Conservation (phyloP, 2,797 vertebrate species). For the Gadopsis marmoratus region DNA sequence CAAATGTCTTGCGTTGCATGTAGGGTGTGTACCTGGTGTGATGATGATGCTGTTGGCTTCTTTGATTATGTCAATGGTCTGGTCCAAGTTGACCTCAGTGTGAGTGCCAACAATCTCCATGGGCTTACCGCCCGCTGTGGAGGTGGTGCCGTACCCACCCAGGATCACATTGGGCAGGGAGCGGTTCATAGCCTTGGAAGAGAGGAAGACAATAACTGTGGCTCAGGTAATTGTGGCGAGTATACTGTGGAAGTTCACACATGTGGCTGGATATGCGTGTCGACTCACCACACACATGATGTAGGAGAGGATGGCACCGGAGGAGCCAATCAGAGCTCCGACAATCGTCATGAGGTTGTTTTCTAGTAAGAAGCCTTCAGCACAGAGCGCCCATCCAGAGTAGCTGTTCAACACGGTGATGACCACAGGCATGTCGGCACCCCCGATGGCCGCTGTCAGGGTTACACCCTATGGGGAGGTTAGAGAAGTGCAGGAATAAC, state of each 20-base stretch:
- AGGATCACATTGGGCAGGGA: constrained; percentile 87
- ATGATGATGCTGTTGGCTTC: constrained; percentile 86
- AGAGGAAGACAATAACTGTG: not conserved
- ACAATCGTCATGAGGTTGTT: constrained; percentile 88
- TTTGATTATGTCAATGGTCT: constrained; percentile 85
- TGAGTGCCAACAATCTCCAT: constrained; percentile 87
- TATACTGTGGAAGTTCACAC: not conserved
- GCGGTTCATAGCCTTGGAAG: constrained; percentile 83
- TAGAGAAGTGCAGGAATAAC: not conserved
- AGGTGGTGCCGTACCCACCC: constrained; percentile 84
- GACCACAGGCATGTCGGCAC: constrained; percentile 88
- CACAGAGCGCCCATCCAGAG: constrained; percentile 87
- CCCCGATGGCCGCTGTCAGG: constrained; percentile 87
- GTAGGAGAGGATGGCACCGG: constrained; percentile 87
- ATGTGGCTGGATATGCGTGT: not conserved
- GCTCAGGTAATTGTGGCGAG: not conserved
- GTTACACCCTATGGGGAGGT: constrained; percentile 79
- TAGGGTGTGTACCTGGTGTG: constrained; percentile 77
- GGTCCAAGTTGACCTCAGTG: constrained; percentile 85
- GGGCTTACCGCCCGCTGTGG: constrained; percentile 83
- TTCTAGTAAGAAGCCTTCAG: constrained; percentile 87
- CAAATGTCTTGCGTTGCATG: not conserved
- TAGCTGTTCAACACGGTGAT: constrained; percentile 87
- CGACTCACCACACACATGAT: constrained; percentile 87
- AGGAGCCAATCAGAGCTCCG: constrained; percentile 85